Percentiles rank a stretch among this genome's conserved stretches.
These are phyloP conservation scores for Cygnus olor DNA, from an alignment of 2,797 vertebrate genomes.

Conservation along the genomic window DNA sequence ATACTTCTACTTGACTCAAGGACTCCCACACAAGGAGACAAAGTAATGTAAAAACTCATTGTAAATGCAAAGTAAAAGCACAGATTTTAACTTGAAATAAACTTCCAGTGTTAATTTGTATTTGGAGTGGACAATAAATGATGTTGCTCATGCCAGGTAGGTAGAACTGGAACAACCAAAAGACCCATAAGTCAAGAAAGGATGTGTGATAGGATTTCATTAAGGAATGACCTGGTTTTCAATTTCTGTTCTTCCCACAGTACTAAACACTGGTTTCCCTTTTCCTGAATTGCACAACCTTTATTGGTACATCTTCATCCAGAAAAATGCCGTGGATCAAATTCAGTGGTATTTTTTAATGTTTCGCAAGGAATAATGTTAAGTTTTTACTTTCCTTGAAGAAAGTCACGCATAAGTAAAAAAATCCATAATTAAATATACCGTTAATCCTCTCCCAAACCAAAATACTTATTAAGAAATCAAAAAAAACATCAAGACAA, in stretches of 20 bases:
- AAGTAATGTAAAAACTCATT: neutral
- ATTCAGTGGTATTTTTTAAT: neutral
- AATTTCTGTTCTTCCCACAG: neutral
- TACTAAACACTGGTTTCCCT: neutral
- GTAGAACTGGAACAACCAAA: neutral
- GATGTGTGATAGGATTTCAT: neutral
- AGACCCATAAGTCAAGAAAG: neutral
- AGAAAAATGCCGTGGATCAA: neutral
- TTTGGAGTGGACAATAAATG: neutral
- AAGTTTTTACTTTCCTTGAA: conserved; percentile 5
- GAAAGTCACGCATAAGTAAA: neutral
- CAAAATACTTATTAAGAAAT: neutral
- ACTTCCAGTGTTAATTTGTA: neutral
- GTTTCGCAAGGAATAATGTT: conserved; percentile 11
- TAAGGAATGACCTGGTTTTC: neutral
- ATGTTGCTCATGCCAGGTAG: neutral
- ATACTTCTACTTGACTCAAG: neutral
- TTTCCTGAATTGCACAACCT: neutral
- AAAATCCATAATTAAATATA: conserved; percentile 21
- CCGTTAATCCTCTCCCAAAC: neutral
- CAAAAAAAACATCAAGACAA: conserved; percentile 8
- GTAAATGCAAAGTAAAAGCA: neutral
- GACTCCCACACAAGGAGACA: neutral
- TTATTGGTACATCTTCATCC: neutral
- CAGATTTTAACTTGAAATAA: neutral